These are phyloP conservation scores for Penaeus monodon DNA, from an alignment of 2,888 invertebrate genomes.

Conservation along the genomic window DNA sequence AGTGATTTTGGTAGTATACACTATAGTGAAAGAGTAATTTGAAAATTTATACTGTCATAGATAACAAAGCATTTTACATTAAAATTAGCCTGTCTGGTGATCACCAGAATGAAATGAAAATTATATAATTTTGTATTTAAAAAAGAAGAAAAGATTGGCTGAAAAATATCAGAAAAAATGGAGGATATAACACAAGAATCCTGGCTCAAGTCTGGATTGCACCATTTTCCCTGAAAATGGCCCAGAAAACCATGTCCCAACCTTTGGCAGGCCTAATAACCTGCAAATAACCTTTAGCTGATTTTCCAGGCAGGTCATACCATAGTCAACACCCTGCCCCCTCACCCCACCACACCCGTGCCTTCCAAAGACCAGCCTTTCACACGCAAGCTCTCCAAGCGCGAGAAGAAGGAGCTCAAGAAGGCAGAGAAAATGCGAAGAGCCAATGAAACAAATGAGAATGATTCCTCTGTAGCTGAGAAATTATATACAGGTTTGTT, in stretches of 20 bases:
- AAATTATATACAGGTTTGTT: slow-evolving; percentile 81
- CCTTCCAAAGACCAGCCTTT: slow-evolving; percentile 72
- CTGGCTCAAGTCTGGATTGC: too few relatives aligned
- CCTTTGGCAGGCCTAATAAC: slow-evolving; percentile 21
- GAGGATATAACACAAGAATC: too few relatives aligned
- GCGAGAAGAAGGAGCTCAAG: slow-evolving; percentile 97
- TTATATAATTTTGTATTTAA: too few relatives aligned
- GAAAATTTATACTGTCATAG: too few relatives aligned
- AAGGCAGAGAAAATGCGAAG: slow-evolving; percentile 74
- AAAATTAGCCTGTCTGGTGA: too few relatives aligned
- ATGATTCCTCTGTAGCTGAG: slow-evolving; percentile 84
- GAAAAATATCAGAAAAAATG: too few relatives aligned
- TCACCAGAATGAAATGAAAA: too few relatives aligned
- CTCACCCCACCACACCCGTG: slow-evolving; percentile 53
- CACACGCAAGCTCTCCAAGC: slow-evolving; percentile 92
- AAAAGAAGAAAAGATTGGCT: too few relatives aligned
- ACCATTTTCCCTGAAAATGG: too few relatives aligned
- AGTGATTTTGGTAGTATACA: too few relatives aligned
- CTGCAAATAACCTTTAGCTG: neutral
- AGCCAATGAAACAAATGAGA: slow-evolving; percentile 73
- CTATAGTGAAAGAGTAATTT: too few relatives aligned
- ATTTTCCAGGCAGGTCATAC: slow-evolving; percentile 37
- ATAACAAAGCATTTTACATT: too few relatives aligned
- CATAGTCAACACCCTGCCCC: slow-evolving; percentile 44
- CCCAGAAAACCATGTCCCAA: neutral